Percentiles rank a stretch among this genome's conserved stretches.
These are phyloP conservation scores for Formica selysi DNA, from an alignment of 1,140 invertebrate genomes.

Conservation along the genomic window DNA sequence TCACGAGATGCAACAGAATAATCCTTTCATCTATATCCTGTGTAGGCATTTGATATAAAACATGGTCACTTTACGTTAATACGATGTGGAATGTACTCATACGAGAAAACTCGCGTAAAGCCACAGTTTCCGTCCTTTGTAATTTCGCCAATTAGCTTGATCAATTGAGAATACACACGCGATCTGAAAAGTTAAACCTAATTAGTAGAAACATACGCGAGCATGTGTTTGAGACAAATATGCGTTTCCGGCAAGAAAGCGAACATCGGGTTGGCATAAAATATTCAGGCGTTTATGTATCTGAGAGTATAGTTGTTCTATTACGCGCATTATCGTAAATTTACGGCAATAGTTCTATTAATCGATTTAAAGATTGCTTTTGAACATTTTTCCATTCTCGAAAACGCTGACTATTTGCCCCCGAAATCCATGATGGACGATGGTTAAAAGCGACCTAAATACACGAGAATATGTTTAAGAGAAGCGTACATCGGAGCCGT, in stretches of 20 bases:
- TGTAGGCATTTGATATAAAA: slow-evolving; percentile 33
- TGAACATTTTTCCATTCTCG: background rate
- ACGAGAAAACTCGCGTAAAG: slow-evolving; percentile 42
- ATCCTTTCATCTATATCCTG: background rate
- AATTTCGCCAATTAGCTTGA: slow-evolving; percentile 63
- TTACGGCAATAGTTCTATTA: slow-evolving; percentile 6
- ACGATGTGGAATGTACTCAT: slow-evolving; percentile 32
- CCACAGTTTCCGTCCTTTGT: slow-evolving; percentile 49
- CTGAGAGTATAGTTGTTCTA: background rate
- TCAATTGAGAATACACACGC: slow-evolving; percentile 58
- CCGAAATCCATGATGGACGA: background rate
- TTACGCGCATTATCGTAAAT: slow-evolving; percentile 32
- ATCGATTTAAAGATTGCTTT: slow-evolving; percentile 5
- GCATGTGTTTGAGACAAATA: slow-evolving; percentile 46
- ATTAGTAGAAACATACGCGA: slow-evolving; percentile 51
- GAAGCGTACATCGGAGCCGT: slow-evolving; percentile 46
- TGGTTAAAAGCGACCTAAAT: slow-evolving; percentile 49
- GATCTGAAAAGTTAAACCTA: slow-evolving; percentile 63
- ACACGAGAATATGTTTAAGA: slow-evolving; percentile 64
- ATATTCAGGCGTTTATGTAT: slow-evolving; percentile 32
- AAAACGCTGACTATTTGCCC: background rate
- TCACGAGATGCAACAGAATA: background rate
- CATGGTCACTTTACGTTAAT: slow-evolving; percentile 18
- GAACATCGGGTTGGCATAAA: background rate
- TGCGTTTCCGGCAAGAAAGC: slow-evolving; percentile 8